phyloP scores from a whole-genome alignment of 2,888 invertebrate genomes.

The Cataglyphis altisquamis region DNA sequence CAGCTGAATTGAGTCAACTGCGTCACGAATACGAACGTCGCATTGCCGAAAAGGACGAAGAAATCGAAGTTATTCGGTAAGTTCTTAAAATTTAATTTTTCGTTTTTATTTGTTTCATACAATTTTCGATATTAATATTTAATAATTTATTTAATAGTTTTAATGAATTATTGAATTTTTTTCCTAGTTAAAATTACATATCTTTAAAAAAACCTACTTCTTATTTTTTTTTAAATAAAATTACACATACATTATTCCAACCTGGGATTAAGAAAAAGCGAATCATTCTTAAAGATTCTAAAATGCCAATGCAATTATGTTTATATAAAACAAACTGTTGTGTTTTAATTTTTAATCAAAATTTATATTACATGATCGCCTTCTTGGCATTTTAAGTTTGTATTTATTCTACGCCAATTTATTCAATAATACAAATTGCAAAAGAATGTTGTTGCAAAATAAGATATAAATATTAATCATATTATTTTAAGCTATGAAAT shows the following conservation, averaged over 20 bases:
- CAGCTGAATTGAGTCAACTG: constrained; percentile 97
- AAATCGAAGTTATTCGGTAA: constrained; percentile 98
- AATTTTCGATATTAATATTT: neutral
- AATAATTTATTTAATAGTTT: neutral
- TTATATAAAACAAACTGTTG: neutral
- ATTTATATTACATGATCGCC: neutral
- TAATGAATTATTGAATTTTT: neutral
- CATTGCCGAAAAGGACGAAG: constrained; percentile 99
- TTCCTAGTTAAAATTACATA: neutral
- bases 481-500: constrained; percentile 33
- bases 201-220: neutral
- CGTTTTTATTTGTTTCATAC: neutral
- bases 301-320: neutral
- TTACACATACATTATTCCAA: constrained; percentile 2
- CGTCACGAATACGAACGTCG: constrained; percentile 99
- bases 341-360: neutral
- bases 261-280: constrained; percentile 17
- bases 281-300: neutral
- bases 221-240: neutral
- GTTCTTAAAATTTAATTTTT: constrained; percentile 79
- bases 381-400: neutral
- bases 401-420: neutral
- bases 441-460: neutral
- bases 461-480: neutral
- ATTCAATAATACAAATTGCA: neutral